Evolutionary conservation across 2,888 invertebrate genomes (phyloP).

Genomic region (Pheosia gnoma): DNA sequence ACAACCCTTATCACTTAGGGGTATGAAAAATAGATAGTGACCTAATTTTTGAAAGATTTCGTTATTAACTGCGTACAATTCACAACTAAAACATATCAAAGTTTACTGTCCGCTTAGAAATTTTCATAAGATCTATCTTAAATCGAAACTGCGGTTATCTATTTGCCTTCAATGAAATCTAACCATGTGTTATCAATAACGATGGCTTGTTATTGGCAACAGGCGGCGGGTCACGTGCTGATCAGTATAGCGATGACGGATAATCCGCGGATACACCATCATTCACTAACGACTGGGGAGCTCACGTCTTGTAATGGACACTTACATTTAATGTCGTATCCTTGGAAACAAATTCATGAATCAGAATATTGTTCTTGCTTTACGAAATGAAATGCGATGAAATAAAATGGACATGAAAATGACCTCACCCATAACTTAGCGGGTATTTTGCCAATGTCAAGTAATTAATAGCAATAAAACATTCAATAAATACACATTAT

Average conservation of each 20-base stretch:
- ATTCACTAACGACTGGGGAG: slow-evolving; percentile 26
- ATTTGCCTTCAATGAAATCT: slow-evolving; percentile 32
- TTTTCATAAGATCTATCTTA: not conserved
- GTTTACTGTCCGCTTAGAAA: not conserved
- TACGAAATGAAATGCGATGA: no score
- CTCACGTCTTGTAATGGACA: slow-evolving; percentile 18
- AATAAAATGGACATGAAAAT: no score
- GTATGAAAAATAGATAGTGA: no score
- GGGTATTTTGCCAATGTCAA: no score
- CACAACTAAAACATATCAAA: no score
- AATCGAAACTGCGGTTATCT: slow-evolving; percentile 16
- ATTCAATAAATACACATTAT: no score
- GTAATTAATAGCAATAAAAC: no score
- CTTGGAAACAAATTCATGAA: not conserved
- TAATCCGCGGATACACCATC: slow-evolving; percentile 20
- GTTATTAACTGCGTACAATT: no score
- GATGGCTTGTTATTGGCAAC: slow-evolving; percentile 43
- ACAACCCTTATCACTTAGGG: no score
- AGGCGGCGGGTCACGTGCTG: slow-evolving; percentile 37
- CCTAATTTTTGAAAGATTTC: no score
- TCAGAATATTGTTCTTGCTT: no score
- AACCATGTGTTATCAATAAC: slow-evolving; percentile 24
- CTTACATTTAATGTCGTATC: slow-evolving; percentile 20
- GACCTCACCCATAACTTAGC: no score
- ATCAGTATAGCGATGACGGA: slow-evolving; percentile 47